Conservation (phyloP, 2,888 invertebrate genomes). For the Pyrochroa serraticornis region DNA sequence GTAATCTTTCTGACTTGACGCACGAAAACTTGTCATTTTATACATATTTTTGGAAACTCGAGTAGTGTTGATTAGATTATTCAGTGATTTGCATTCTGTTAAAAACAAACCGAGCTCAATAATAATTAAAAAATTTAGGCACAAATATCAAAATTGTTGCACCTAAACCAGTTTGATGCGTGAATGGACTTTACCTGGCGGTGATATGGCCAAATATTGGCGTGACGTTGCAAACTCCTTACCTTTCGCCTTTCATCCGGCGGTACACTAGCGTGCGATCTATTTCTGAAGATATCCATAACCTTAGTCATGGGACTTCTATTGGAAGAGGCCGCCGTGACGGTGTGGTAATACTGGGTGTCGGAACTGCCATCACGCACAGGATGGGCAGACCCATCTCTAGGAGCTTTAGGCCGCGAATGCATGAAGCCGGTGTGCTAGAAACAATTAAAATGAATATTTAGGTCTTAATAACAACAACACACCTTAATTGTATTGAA, state of each 20-base stretch:
- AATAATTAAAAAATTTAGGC: background rate
- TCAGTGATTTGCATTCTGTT: background rate
- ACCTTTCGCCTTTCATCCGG: conserved; percentile 75
- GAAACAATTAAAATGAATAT: conserved; percentile 35
- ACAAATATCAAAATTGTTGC: too few relatives aligned
- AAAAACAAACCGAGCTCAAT: background rate
- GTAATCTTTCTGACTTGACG: background rate
- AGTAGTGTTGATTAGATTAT: background rate
- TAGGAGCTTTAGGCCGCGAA: conserved; percentile 57
- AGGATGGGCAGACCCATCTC: conserved; percentile 75
- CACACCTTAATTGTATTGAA: background rate
- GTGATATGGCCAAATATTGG: too few relatives aligned
- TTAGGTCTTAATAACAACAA: background rate
- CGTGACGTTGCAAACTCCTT: conserved; percentile 31
- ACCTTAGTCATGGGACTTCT: conserved; percentile 87
- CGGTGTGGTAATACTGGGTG: conserved; percentile 74
- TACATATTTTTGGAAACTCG: too few relatives aligned
- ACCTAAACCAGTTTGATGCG: too few relatives aligned
- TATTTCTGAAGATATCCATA: conserved; percentile 86
- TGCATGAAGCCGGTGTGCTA: conserved; percentile 63
- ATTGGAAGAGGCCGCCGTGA: conserved; percentile 68
- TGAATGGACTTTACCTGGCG: too few relatives aligned
- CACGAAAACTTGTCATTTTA: background rate
- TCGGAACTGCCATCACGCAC: conserved; percentile 64
- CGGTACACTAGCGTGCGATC: conserved; percentile 73